Percentiles rank a stretch among this genome's conserved stretches.
These are phyloP conservation scores for Thrips palmi DNA, from an alignment of 1,140 invertebrate genomes.

Conservation along the genomic window DNA sequence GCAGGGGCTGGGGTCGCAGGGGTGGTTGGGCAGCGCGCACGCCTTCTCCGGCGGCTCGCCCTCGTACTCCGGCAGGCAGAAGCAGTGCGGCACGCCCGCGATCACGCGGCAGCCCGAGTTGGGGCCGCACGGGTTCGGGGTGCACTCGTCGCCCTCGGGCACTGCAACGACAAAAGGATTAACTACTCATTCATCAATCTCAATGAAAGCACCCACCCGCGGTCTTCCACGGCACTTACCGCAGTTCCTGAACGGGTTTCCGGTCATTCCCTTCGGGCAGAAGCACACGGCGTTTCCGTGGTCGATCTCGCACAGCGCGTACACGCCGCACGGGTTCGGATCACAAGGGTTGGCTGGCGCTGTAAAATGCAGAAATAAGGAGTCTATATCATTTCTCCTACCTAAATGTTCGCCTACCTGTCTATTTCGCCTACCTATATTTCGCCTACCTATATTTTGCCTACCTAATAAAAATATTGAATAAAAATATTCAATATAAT, in stretches of 20 bases:
- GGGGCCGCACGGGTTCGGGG: conserved; percentile 64
- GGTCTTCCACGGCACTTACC: no score
- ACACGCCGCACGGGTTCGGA: conserved; percentile 66
- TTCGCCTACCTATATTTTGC: no score
- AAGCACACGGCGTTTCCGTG: conserved; percentile 74
- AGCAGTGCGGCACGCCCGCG: conserved; percentile 50
- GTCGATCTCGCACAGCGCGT: conserved; percentile 68
- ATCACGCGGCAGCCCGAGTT: conserved; percentile 61
- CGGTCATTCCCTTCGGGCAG: conserved; percentile 73
- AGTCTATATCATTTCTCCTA: no score
- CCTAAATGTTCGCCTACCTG: no score
- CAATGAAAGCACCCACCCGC: no score
- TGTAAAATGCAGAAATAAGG: conserved; percentile 28
- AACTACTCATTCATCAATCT: no score
- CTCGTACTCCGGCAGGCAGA: conserved; percentile 74
- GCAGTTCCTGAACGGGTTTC: conserved; percentile 80
- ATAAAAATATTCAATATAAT: no score
- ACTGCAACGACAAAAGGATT: conserved; percentile 33
- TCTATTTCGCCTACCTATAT: no score
- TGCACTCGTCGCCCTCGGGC: conserved; percentile 68
- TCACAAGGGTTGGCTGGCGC: conserved; percentile 47
- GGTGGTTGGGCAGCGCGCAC: conserved; percentile 47
- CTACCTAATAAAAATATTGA: no score
- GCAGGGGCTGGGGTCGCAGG: conserved; percentile 69
- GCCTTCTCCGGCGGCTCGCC: conserved; percentile 54